Conservation (phyloP, 2,888 invertebrate genomes). For the Eupelmus urozonus region DNA sequence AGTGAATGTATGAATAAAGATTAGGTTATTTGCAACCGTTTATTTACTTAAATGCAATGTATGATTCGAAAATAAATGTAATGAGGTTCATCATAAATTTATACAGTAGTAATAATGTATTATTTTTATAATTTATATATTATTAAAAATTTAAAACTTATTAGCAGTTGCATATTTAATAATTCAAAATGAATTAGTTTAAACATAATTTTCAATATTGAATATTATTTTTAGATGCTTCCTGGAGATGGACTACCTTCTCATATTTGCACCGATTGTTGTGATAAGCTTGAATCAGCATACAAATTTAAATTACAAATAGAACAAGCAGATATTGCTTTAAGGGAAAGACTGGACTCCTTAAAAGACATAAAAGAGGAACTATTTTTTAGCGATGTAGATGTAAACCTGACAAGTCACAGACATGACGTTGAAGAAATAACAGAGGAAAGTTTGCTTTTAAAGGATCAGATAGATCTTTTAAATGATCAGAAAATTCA, state of each 20-base stretch:
- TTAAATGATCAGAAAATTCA: constrained; percentile 69
- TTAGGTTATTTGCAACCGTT: no score
- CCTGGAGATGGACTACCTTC: constrained; percentile 73
- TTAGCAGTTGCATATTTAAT: no score
- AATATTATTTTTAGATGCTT: constrained; percentile 63
- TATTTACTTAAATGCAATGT: no score
- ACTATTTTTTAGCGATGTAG: constrained; percentile 72
- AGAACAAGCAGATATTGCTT: constrained; percentile 72
- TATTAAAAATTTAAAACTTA: no score
- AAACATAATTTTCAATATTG: no score
- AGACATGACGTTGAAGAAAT: constrained; percentile 55
- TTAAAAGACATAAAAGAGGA: constrained; percentile 71
- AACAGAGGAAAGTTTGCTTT: constrained; percentile 58
- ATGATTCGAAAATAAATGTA: no score
- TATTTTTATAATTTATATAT: background rate
- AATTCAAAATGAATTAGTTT: no score
- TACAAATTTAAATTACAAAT: constrained; percentile 75
- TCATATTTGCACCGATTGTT: constrained; percentile 72
- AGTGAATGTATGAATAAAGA: no score
- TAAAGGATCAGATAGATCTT: constrained; percentile 69
- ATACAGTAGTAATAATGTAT: no score
- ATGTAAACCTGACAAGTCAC: constrained; percentile 59
- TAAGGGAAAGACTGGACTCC: constrained; percentile 69
- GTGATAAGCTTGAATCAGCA: constrained; percentile 72
- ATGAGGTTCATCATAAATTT: no score